phyloP scores from a whole-genome alignment of 2,113 vertebrate species.

The Eurystomus gularis region DNA sequence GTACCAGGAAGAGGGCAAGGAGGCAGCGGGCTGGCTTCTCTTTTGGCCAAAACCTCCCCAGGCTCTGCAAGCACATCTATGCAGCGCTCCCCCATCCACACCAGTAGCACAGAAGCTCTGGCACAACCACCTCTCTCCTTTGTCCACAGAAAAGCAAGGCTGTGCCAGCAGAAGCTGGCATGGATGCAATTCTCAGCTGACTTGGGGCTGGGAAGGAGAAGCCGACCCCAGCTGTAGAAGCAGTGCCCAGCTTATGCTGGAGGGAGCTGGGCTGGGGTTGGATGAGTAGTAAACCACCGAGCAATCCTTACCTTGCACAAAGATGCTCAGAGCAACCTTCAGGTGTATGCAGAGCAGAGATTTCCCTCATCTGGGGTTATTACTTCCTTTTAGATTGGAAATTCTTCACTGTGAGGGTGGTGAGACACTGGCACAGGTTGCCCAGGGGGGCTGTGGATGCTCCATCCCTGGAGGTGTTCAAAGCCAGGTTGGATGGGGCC shows the following conservation, averaged over 20 bases:
- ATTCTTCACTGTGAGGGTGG: too few relatives aligned
- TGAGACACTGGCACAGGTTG: too few relatives aligned
- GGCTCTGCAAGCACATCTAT: neutral
- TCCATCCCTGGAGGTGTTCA: too few relatives aligned
- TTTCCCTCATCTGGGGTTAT: neutral
- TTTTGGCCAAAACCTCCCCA: neutral
- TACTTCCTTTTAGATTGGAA: too few relatives aligned
- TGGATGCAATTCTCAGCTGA: neutral
- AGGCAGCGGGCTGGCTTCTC: neutral
- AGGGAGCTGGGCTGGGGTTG: neutral
- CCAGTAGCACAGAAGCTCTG: neutral
- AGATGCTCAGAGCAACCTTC: neutral
- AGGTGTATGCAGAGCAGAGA: neutral
- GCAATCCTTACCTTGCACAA: neutral
- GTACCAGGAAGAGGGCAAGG: neutral
- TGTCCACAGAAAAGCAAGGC: neutral
- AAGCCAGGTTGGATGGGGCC: too few relatives aligned
- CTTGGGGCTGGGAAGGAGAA: neutral
- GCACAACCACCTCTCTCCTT: neutral
- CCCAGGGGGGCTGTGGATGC: too few relatives aligned
- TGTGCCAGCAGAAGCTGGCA: neutral
- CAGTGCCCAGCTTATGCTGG: neutral
- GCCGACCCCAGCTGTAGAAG: neutral
- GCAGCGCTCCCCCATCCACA: neutral
- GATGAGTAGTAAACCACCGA: rapidly evolving